Conservation (phyloP, 2,797 vertebrate genomes). For the Tokudaia muenninki region DNA sequence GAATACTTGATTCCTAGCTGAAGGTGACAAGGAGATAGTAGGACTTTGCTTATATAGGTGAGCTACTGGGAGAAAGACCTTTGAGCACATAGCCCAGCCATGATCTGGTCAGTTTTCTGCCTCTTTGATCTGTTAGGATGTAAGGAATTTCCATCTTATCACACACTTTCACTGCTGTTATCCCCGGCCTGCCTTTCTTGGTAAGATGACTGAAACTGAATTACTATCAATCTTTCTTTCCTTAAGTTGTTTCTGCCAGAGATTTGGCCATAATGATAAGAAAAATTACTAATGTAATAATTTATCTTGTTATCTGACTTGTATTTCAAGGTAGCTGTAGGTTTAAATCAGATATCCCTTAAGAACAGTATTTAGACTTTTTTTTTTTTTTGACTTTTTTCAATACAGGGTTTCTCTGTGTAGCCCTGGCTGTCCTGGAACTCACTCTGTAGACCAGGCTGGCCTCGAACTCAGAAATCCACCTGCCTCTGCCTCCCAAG, state of each 20-base stretch:
- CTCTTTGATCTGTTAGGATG: not conserved
- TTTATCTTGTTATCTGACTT: not conserved
- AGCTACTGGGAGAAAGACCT: not conserved
- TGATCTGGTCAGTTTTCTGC: not conserved
- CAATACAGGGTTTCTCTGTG: no score
- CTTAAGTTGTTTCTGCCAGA: not conserved
- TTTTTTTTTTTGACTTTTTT: no score
- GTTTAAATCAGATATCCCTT: not conserved
- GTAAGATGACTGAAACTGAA: not conserved
- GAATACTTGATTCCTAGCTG: not conserved
- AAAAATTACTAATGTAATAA: not conserved
- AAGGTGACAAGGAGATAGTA: not conserved
- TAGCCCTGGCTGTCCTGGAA: no score
- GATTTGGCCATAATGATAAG: not conserved
- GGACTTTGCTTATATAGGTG: not conserved
- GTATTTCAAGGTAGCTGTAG: not conserved
- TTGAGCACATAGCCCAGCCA: not conserved
- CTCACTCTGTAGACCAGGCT: no score
- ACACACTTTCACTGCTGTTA: not conserved
- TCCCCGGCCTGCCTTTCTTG: not conserved
- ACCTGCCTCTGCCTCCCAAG: no score
- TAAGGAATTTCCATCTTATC: not conserved
- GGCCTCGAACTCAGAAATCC: no score
- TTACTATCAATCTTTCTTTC: not conserved
- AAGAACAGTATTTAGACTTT: not conserved